Evolutionary conservation across 2,888 invertebrate species (phyloP).

Genomic region (Arenicola marina): DNA sequence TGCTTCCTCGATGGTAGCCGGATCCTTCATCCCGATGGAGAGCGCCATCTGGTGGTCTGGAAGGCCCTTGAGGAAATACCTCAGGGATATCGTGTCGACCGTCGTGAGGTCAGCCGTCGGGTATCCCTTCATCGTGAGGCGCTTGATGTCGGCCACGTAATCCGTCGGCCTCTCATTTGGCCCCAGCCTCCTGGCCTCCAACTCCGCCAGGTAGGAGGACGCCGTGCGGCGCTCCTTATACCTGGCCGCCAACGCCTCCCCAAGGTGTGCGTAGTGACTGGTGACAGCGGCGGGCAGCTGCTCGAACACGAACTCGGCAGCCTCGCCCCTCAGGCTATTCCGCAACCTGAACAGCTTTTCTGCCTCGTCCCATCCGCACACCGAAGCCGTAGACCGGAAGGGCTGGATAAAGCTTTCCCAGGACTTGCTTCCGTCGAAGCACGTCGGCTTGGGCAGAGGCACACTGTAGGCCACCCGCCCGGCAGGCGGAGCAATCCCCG

Average conservation of each 20-base stretch:
- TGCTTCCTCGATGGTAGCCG: constrained; percentile 25
- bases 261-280: constrained; percentile 3
- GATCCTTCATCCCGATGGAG: constrained; percentile 22
- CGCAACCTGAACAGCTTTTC: constrained; percentile 18
- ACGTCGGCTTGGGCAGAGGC: constrained; percentile 14
- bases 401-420: constrained; percentile 20
- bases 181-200: constrained; percentile 16
- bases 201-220: constrained; percentile 23
- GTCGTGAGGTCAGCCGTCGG: constrained; percentile 14
- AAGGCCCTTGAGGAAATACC: constrained; percentile 25
- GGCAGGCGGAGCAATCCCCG: too few species aligned
- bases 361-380: constrained; percentile 19
- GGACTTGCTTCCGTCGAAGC: constrained; percentile 20
- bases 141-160: constrained; percentile 21
- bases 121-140: constrained; percentile 6
- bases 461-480: neutral
- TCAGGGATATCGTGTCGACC: constrained; percentile 20
- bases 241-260: constrained; percentile 13
- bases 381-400: constrained; percentile 7
- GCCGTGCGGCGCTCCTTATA: constrained; percentile 16
- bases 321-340: constrained; percentile 19
- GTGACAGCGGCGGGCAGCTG: constrained; percentile 12
- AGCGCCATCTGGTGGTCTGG: constrained; percentile 18
- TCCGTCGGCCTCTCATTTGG: constrained; percentile 21
- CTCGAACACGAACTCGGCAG: constrained; percentile 23